A percentile compares a stretch with the other conserved stretches of the same genome.
phyloP scores from a whole-genome alignment of 2,888 invertebrate genomes.

The Tetrapedia diversipes region DNA sequence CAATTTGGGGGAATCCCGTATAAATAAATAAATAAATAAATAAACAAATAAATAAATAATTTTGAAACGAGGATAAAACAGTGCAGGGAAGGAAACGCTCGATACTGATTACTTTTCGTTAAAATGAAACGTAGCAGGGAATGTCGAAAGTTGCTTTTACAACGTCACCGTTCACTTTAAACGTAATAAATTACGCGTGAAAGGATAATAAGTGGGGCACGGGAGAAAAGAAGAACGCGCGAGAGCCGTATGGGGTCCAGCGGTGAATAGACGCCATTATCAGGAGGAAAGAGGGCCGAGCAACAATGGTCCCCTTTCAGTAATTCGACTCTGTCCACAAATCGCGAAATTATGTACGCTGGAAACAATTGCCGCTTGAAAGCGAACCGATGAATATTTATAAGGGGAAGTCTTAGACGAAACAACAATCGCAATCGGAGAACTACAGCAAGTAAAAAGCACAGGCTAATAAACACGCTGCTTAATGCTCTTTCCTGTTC shows the following conservation, averaged over 20 bases:
- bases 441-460: constrained; percentile 35
- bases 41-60: too few relatives aligned
- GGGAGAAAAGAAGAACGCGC: constrained; percentile 7
- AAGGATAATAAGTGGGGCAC: constrained; percentile 9
- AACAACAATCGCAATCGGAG: constrained; percentile 49
- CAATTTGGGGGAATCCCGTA: too few relatives aligned
- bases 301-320: constrained; percentile 77
- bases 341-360: constrained; percentile 72
- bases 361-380: constrained; percentile 73
- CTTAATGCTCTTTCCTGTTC: constrained; percentile 21
- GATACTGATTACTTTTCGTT: too few relatives aligned
- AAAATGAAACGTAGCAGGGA: too few relatives aligned
- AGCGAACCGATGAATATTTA: constrained; percentile 53
- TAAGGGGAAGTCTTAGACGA: constrained; percentile 46
- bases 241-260: constrained; percentile 45
- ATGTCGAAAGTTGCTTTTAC: too few relatives aligned
- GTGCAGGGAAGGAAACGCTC: too few relatives aligned
- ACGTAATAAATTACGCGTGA: neutral
- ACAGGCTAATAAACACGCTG: constrained; percentile 29
- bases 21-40: too few relatives aligned
- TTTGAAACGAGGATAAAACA: too few relatives aligned
- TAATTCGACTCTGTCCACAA: constrained; percentile 77
- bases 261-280: constrained; percentile 77
- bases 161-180: too few relatives aligned
- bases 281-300: constrained; percentile 48